Evolutionary conservation across 2,888 invertebrate genomes (phyloP), one percentile per base, ranked within the genome.

Genomic region (Synergus gifuensis): DNA sequence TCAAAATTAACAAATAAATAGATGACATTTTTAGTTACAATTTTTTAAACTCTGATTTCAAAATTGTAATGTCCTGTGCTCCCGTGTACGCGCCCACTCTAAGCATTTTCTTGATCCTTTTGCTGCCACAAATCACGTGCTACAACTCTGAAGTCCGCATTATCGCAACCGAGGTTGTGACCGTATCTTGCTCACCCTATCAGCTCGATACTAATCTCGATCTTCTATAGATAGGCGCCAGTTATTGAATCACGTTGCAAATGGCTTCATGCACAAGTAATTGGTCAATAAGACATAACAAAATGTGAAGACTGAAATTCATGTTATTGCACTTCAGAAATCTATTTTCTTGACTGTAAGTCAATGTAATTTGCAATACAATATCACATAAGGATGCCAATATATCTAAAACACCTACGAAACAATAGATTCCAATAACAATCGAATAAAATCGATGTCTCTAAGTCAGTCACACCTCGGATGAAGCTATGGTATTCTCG

Each of bases 191-290:
- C 60, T 22, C 22, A 60, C 60, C 22, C 12, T 11, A 22, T 11
- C 60, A 9, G 22, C 22, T 60, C 12, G 22, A 60, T 60, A 9
- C 4, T 60, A 60, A 60, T 22, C 60, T 60, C 60, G 60, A 60
- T 60, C 60, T 22, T 54, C 49, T 54, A 54, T 54, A 18, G 22
- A 60, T 60, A 60, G 60, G 60, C 22, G 12, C 60, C 60, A 60
- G 22, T 22, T 60, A 60, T 58, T 18, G 22, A 60, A 60, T 60
- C 60, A 60, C 22, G 22, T 60, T 60, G 22, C 22, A 22, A 60
- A 60, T 60, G 22, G 60, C 22, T 22, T 18, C 60, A 22, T 11
- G 16, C n/a, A n/a, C 49, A n/a, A 54, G 49, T 54, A 54, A 54
- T 54, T 54, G 49, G 49, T 54, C 49, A 54, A 54, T 54, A 54